phyloP scores from a whole-genome alignment of 2,113 vertebrate species.

The Arizona elegans region DNA sequence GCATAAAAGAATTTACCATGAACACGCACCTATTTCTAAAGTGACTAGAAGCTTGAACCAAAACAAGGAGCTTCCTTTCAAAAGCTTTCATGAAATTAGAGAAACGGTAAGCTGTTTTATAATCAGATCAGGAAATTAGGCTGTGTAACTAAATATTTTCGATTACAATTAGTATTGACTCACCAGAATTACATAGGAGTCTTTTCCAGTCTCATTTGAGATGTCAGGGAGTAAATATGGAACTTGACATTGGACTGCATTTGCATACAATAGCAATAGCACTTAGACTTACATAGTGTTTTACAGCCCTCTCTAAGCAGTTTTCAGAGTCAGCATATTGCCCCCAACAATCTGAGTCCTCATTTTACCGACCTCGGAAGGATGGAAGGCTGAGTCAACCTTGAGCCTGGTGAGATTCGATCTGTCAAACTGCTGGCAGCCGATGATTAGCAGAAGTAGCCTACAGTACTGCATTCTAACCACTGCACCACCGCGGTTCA shows the following conservation, averaged over 20 bases:
- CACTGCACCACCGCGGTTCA: too few species aligned
- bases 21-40: background rate
- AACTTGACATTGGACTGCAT: background rate
- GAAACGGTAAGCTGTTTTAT: background rate
- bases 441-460: too few species aligned
- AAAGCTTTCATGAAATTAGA: background rate
- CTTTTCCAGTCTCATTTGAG: background rate
- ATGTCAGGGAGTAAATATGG: background rate
- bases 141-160: background rate
- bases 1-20: background rate
- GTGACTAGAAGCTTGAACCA: background rate
- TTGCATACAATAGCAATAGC: background rate
- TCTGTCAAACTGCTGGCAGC: too few species aligned
- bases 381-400: too few species aligned
- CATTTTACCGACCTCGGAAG: too few species aligned
- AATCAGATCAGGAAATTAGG: background rate
- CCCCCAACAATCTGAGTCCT: too few species aligned
- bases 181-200: background rate
- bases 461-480: too few species aligned
- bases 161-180: background rate
- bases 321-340: too few species aligned
- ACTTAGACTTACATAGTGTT: too few species aligned
- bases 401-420: too few species aligned
- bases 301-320: too few species aligned
- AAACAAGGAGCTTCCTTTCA: background rate